Evolutionary conservation across 2,888 invertebrate genomes (phyloP).

Genomic region (Amiota minor): DNA sequence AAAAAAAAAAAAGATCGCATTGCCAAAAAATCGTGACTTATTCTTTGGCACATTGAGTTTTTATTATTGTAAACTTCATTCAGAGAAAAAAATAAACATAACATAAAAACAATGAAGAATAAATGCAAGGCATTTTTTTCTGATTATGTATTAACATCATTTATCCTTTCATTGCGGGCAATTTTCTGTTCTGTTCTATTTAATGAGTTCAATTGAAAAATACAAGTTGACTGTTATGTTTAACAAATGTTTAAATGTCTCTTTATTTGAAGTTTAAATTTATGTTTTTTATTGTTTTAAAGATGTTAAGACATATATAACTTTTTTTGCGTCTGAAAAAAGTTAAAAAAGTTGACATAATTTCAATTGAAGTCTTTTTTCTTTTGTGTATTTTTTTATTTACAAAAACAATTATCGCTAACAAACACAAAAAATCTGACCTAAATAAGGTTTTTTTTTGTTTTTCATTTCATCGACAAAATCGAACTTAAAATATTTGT

Average conservation of each 20-base stretch:
- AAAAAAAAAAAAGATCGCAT: background rate
- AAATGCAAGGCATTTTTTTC: background rate
- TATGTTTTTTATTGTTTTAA: background rate
- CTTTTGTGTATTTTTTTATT: background rate
- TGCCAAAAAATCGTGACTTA: slow-evolving; percentile 20
- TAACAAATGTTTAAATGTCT: background rate
- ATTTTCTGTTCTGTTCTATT: too few species aligned
- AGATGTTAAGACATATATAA: too few species aligned
- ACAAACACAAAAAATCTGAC: background rate
- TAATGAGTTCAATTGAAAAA: background rate
- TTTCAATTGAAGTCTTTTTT: background rate
- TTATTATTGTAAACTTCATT: slow-evolving; percentile 6
- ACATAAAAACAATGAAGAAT: background rate
- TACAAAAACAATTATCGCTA: slow-evolving; percentile 12
- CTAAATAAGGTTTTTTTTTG: slow-evolving; percentile 9
- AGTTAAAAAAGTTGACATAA: background rate
- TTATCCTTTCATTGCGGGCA: too few species aligned
- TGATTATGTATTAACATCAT: too few species aligned
- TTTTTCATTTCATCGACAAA: background rate
- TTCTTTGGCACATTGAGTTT: slow-evolving; percentile 10
- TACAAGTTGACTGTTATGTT: background rate
- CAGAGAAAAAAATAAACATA: background rate
- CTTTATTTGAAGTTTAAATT: background rate
- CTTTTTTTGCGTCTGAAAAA: background rate
- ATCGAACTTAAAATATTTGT: background rate